phyloP scores from a whole-genome alignment of 1,140 invertebrate genomes.

The Lineus longissimus region DNA sequence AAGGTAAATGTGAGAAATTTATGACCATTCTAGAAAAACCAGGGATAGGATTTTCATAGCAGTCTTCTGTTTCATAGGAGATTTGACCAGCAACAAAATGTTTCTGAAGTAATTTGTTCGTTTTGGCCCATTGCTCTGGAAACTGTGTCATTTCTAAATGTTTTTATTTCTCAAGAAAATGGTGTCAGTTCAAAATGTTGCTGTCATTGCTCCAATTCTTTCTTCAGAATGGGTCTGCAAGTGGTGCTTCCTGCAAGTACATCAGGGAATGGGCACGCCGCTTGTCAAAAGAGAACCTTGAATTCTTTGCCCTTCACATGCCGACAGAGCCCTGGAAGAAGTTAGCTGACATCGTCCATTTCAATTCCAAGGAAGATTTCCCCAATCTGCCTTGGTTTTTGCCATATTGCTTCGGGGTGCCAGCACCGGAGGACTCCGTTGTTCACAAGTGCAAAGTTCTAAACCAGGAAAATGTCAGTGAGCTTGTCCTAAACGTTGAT shows the following conservation, averaged over 20 bases:
- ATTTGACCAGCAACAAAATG: no score
- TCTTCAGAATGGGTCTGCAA: slow-evolving; percentile 39
- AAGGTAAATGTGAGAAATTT: slow-evolving; percentile 6
- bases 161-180: no score
- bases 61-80: no score
- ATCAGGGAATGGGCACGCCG: slow-evolving; percentile 34
- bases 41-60: no score
- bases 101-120: no score
- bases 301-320: slow-evolving; percentile 41
- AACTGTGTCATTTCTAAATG: no score
- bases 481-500: slow-evolving; percentile 26
- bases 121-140: no score
- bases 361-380: slow-evolving; percentile 45
- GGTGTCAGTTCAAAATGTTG: no score
- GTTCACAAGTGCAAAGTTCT: slow-evolving; percentile 25
- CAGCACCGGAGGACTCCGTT: slow-evolving; percentile 28
- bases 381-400: slow-evolving; percentile 45
- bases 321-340: slow-evolving; percentile 49
- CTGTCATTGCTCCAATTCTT: not conserved
- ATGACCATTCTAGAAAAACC: no score
- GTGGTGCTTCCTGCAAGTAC: slow-evolving; percentile 41
- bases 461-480: slow-evolving; percentile 39
- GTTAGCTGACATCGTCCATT: slow-evolving; percentile 46
- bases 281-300: slow-evolving; percentile 38
- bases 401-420: slow-evolving; percentile 38